Evolutionary conservation across 2,888 invertebrate genomes (phyloP).

Genomic region (Aricia artaxerxes): DNA sequence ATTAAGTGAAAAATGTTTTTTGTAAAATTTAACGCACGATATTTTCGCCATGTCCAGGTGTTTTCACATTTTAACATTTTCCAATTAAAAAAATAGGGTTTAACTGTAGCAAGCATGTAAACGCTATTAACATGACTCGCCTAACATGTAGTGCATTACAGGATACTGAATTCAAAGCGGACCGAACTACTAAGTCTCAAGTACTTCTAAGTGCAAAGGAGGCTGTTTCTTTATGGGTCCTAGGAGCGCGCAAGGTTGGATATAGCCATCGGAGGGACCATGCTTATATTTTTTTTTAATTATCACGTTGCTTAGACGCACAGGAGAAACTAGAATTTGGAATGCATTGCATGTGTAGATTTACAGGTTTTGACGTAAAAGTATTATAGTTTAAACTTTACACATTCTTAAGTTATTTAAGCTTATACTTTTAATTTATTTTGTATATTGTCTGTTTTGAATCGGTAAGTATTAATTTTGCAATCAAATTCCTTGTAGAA

Average conservation of each 20-base stretch:
- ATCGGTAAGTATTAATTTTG: too few species aligned
- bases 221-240: constrained; percentile 96
- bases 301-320: constrained; percentile 51
- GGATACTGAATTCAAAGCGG: constrained; percentile 86
- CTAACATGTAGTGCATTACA: constrained; percentile 82
- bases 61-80: not conserved
- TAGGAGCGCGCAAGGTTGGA: constrained; percentile 95
- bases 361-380: not conserved
- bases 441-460: not conserved
- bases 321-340: constrained; percentile 36
- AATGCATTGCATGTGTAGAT: constrained; percentile 27
- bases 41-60: not conserved
- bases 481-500: too few species aligned
- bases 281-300: constrained; percentile 54
- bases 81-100: not conserved
- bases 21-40: not conserved
- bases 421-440: not conserved
- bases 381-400: not conserved
- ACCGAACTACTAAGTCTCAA: constrained; percentile 85
- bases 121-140: constrained; percentile 72
- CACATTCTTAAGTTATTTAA: not conserved
- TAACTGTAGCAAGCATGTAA: constrained; percentile 63
- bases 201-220: constrained; percentile 95
- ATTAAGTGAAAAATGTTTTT: not conserved
- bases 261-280: constrained; percentile 45